Evolutionary conservation across 2,888 invertebrate species (phyloP).

Genomic region (Phragmatobia fuliginosa): DNA sequence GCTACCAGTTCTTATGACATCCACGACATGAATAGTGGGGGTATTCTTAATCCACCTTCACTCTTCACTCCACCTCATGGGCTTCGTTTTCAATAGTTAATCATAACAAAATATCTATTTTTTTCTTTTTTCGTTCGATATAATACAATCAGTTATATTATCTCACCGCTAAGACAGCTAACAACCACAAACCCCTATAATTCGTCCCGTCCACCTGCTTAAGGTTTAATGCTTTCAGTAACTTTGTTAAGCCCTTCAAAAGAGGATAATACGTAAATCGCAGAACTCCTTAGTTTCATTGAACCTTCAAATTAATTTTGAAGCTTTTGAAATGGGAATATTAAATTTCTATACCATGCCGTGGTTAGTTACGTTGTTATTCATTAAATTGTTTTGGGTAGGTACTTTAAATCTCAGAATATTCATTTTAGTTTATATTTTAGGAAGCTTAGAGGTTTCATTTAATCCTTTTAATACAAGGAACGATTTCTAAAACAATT

Average conservation of each 20-base stretch:
- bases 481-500: not conserved
- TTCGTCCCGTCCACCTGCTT: constrained; percentile 35
- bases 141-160: constrained; percentile 11
- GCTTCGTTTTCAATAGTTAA: not conserved
- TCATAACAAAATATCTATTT: not conserved
- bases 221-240: constrained; percentile 42
- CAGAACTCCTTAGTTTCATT: constrained; percentile 30
- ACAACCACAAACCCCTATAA: constrained; percentile 39
- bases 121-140: not conserved
- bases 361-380: constrained; percentile 5
- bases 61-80: too few relatives aligned
- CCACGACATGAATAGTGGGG: too few relatives aligned
- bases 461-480: not conserved
- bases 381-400: not conserved
- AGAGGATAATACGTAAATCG: constrained; percentile 44
- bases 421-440: not conserved
- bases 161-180: constrained; percentile 34
- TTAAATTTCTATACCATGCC: constrained; percentile 21
- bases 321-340: constrained; percentile 29
- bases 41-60: too few relatives aligned
- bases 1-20: too few relatives aligned
- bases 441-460: not conserved
- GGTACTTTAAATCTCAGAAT: not conserved
- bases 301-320: constrained; percentile 35
- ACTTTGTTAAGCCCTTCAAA: constrained; percentile 46